A percentile compares a stretch with the other conserved stretches of the same genome.
phyloP scores from a whole-genome alignment of 2,888 invertebrate genomes.

The Taphrorychus bicolor region DNA sequence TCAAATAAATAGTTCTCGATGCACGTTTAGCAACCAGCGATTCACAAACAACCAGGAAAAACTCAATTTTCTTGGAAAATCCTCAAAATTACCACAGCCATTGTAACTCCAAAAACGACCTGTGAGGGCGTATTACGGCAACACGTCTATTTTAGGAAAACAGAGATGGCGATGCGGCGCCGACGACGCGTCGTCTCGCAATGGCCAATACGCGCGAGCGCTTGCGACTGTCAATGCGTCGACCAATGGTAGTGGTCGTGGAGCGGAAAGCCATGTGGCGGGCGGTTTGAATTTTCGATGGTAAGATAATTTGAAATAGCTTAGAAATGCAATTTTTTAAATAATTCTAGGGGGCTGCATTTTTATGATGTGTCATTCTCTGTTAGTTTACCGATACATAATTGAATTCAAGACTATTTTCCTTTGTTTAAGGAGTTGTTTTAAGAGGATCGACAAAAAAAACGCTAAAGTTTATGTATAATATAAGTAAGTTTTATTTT shows the following conservation, averaged over 20 bases:
- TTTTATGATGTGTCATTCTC: too few relatives aligned
- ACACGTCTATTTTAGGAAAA: slow-evolving; percentile 57
- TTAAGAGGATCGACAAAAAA: too few relatives aligned
- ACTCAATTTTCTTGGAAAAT: background rate
- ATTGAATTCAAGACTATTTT: too few relatives aligned
- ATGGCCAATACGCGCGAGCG: background rate
- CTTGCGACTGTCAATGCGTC: background rate
- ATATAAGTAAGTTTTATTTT: too few relatives aligned
- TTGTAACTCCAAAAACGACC: slow-evolving; percentile 63
- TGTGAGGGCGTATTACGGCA: slow-evolving; percentile 66
- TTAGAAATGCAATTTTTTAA: too few relatives aligned
- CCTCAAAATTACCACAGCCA: slow-evolving; percentile 45
- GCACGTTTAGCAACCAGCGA: background rate
- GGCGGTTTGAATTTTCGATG: background rate
- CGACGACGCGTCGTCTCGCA: slow-evolving; percentile 46
- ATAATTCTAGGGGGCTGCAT: background rate
- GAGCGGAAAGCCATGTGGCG: background rate
- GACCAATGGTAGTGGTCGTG: background rate
- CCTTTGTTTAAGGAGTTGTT: too few relatives aligned
- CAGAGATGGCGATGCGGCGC: slow-evolving; percentile 63
- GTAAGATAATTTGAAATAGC: too few relatives aligned
- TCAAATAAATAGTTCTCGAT: background rate
- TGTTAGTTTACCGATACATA: too few relatives aligned
- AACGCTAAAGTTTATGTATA: too few relatives aligned
- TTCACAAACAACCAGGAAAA: background rate